Evolutionary conservation across 2,797 vertebrate genomes (phyloP).

Genomic region (Enteromius afrohamiltoni): DNA sequence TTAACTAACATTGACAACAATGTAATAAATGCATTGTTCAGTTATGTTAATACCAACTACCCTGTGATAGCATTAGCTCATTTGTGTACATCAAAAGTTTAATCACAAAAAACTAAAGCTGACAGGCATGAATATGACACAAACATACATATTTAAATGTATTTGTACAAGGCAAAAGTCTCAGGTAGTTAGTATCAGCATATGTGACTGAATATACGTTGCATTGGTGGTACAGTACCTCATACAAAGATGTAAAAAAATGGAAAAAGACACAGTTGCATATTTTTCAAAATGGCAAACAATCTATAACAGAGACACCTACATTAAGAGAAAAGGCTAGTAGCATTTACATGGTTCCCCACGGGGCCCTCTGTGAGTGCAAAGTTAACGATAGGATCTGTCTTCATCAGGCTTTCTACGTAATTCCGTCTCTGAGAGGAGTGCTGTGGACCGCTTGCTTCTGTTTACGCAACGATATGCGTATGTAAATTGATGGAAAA

Average conservation of each 20-base stretch:
- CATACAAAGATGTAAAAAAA: constrained; percentile 56
- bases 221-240: constrained; percentile 13
- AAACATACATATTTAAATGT: background rate
- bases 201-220: constrained; percentile 39
- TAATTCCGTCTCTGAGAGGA: background rate
- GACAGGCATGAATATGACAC: background rate
- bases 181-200: constrained; percentile 45
- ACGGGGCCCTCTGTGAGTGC: constrained; percentile 48
- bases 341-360: constrained; percentile 55
- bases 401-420: constrained; percentile 51
- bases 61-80: background rate
- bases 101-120: background rate
- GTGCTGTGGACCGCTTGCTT: constrained; percentile 27
- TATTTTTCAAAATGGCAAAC: constrained; percentile 63
- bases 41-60: too few relatives aligned
- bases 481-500: constrained; percentile 51
- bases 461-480: constrained; percentile 35
- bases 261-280: constrained; percentile 51
- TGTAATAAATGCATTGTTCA: too few relatives aligned
- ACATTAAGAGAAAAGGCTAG: constrained; percentile 52
- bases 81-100: background rate
- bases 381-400: constrained; percentile 52
- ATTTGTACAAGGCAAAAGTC: constrained; percentile 2
- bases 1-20: too few relatives aligned
- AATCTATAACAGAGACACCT: constrained; percentile 57